Evolutionary conservation across 2,113 vertebrate species (phyloP).

Genomic region (Polypterus bichir): DNA sequence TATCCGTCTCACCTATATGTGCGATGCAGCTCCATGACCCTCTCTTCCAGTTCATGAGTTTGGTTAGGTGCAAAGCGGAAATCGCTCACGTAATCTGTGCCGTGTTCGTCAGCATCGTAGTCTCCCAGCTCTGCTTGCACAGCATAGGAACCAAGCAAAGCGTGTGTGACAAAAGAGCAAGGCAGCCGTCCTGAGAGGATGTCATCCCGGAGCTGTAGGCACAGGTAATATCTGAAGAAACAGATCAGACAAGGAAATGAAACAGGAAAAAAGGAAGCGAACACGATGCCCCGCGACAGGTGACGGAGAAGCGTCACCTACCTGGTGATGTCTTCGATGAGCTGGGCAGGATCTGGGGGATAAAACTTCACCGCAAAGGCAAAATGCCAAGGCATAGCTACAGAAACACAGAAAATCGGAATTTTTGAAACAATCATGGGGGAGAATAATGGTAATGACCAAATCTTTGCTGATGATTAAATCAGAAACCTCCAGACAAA

Average conservation of each 20-base stretch:
- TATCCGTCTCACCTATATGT: conserved; percentile 69
- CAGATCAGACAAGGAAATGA: background rate
- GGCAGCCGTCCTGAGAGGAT: conserved; percentile 91
- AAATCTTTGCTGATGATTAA: background rate
- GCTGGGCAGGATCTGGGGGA: conserved; percentile 89
- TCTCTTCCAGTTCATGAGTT: conserved; percentile 87
- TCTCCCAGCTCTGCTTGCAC: conserved; percentile 91
- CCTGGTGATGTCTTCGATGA: conserved; percentile 96
- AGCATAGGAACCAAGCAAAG: conserved; percentile 84
- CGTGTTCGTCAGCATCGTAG: conserved; percentile 77
- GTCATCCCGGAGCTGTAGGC: conserved; percentile 92
- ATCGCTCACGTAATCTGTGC: conserved; percentile 76
- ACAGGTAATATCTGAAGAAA: conserved; percentile 85
- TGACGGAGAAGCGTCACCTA: conserved; percentile 29
- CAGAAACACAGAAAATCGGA: conserved; percentile 18
- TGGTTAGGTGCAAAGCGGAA: conserved; percentile 92
- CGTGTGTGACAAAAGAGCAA: conserved; percentile 93
- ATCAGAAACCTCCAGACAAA: background rate
- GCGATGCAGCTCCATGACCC: conserved; percentile 93
- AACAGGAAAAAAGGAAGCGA: fast-evolving
- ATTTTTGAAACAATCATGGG: too few species aligned
- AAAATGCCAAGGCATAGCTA: conserved; percentile 82
- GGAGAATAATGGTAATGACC: too few species aligned
- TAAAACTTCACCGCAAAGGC: conserved; percentile 94
- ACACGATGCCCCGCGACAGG: too few species aligned